Base-by-base conservation (phyloP, 2,797 vertebrate genomes). In the Galaxias olidus region DNA sequence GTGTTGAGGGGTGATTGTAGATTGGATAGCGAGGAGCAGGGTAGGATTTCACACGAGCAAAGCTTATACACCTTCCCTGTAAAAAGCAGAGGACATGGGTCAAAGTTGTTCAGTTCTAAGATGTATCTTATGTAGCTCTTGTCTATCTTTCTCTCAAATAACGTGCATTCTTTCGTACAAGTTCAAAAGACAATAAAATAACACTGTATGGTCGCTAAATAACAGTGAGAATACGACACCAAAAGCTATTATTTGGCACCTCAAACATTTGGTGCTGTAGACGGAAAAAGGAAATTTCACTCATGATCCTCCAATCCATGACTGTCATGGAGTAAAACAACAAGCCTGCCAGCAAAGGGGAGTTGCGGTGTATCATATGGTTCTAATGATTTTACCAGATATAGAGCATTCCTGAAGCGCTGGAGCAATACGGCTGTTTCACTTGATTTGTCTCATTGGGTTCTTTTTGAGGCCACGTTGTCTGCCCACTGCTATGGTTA, bases 11-110 rank as follows among this genome's bases (percentile, higher is more conserved):
- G 20, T 68, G 89, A 90, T 88, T 94, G 91, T 96, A 97, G 83
- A 94, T 91, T 0, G 96, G 96, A 69, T 98, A 97, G 71, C 93
- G 94, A 59, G 94, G 90, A 0, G 92, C 80, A 0, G 89, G 83
- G 72, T 82, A 92, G 71, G 94, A 91, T 85, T 93, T 94, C 72
- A 92, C 93, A 12, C 94, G 86, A 57, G 93, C 96, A 84, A 98
- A 98, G 82, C 92, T 98, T 66, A 99, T 94, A 82, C 97, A 99
- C 65, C 93, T 93, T 1, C 96, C 96, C 96, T 98, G 79, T 17
- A 73, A 83, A 30, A 30, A 30, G 30, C 30, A 30, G 30, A 30
- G 6, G 30, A 30, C 30, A 30, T 30, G 30, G 30, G 30, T 2
- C 2, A 30, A 30, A 30, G 30, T 30, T 30, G 6, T 30, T 30